These are phyloP conservation scores for Sprattus sprattus DNA, from an alignment of 2,113 vertebrate genomes.

Conservation along the genomic window DNA sequence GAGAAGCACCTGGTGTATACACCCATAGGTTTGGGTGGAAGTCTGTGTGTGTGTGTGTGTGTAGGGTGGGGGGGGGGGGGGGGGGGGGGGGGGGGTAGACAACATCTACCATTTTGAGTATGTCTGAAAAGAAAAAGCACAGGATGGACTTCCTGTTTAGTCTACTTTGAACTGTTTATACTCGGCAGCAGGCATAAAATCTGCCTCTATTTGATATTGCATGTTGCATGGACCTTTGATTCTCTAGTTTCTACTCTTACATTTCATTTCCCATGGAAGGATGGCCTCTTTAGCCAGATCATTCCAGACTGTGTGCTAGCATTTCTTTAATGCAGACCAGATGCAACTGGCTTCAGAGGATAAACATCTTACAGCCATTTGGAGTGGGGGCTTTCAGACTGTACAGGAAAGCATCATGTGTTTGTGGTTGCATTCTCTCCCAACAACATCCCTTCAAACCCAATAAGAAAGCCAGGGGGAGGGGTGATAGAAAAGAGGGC, in stretches of 20 bases:
- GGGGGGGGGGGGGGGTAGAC: no score
- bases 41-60: neutral
- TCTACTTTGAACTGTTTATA: constrained; percentile 36
- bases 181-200: constrained; percentile 5
- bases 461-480: neutral
- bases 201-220: neutral
- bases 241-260: neutral
- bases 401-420: neutral
- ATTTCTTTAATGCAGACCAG: constrained; percentile 50
- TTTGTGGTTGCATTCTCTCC: neutral
- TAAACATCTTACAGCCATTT: constrained; percentile 50
- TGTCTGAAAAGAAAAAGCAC: neutral
- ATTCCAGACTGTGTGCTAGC: constrained; percentile 22
- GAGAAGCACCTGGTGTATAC: no score
- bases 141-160: constrained; percentile 46
- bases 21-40: neutral
- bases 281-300: neutral
- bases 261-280: neutral
- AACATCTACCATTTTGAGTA: neutral
- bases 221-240: neutral
- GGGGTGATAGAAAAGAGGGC: neutral
- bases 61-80: neutral
- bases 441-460: neutral
- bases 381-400: constrained; percentile 2
- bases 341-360: constrained; percentile 31